Evolutionary conservation across 2,113 vertebrate species (phyloP), one percentile per base, ranked within the genome.

Genomic region (Geococcyx californianus): DNA sequence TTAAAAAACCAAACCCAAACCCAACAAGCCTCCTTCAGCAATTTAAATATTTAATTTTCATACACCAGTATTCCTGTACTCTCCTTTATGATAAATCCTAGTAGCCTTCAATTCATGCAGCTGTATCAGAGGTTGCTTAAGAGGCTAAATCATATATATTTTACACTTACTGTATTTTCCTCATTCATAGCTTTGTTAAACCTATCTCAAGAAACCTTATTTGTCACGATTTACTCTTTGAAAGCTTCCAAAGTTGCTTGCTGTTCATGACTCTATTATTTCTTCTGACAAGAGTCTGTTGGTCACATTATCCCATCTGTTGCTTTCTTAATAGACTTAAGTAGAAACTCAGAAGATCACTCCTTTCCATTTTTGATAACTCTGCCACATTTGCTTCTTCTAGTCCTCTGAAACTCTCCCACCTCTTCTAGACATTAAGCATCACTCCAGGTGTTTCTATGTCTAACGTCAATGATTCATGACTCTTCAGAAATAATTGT

Each of bases 401-500:
- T 67, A 88, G 90, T 75, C n/a, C 83, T 95, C 79, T 72, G 56
- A 90, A 95, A 92, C n/a, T 93, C 93, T 80, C 94, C 90, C 85
- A 96, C 90, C 36, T 77, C 81, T 89, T 94, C 45, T 90, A 36
- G 44, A 84, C 58, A 80, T 83, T 64, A 93, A 88, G 72, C 59
- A 95, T 77, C 58, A 82, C 55, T 95, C 81, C 78, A 93, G 91
- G 82, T 92, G 95, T 90, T 95, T 95, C 55, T 56, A 18, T 74
- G 73, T 76, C 78, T 96, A 96, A 96, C 77, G 92, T 76, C 90
- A 97, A 40, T 91, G 93, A 96, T 77, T 95, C 87, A 89, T 64
- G 79, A 96, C 87, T 93, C 84, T 88, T 95, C 94, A 95, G 88
- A 96, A 96, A 82, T 90, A 96, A 94, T 40, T 94, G 93, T 94